Percentiles rank a stretch among this genome's conserved stretches.
These are phyloP conservation scores for Agrochola lota DNA, from an alignment of 2,888 invertebrate species.

Conservation along the genomic window DNA sequence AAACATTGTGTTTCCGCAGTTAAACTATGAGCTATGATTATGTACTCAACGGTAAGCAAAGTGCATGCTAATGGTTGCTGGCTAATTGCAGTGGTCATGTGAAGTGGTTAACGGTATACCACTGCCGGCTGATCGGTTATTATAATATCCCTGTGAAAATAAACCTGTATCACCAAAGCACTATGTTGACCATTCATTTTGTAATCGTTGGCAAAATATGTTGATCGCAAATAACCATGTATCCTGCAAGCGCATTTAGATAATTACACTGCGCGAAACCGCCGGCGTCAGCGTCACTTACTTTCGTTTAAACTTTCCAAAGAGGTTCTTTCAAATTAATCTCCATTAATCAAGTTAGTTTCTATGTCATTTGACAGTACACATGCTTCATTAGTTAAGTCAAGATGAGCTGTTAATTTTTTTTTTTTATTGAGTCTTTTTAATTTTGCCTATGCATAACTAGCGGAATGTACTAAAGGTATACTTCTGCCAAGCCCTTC, in stretches of 20 bases:
- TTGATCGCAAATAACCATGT: neutral
- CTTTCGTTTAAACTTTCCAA: constrained; percentile 56
- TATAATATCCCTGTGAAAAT: neutral
- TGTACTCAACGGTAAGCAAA: constrained; percentile 66
- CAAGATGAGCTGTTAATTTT: neutral
- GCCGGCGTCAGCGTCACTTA: constrained; percentile 7
- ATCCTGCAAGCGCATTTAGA: constrained; percentile 34
- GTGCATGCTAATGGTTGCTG: constrained; percentile 71
- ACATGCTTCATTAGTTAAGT: constrained; percentile 11
- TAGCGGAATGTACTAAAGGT: too few relatives aligned
- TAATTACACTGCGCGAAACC: constrained; percentile 39
- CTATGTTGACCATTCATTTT: neutral
- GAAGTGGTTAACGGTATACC: constrained; percentile 64
- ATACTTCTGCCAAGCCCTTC: too few relatives aligned
- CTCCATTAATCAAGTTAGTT: constrained; percentile 48
- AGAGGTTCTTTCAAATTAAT: constrained; percentile 45
- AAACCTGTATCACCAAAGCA: neutral
- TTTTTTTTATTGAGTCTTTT: neutral
- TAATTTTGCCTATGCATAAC: too few relatives aligned
- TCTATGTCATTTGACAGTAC: constrained; percentile 31
- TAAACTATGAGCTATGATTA: constrained; percentile 49
- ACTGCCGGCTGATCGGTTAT: constrained; percentile 29
- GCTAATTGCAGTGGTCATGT: constrained; percentile 62
- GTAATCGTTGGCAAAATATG: neutral
- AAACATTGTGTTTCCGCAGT: constrained; percentile 2